phyloP scores from a whole-genome alignment of 1,140 invertebrate genomes.

The Papilio polytes region DNA sequence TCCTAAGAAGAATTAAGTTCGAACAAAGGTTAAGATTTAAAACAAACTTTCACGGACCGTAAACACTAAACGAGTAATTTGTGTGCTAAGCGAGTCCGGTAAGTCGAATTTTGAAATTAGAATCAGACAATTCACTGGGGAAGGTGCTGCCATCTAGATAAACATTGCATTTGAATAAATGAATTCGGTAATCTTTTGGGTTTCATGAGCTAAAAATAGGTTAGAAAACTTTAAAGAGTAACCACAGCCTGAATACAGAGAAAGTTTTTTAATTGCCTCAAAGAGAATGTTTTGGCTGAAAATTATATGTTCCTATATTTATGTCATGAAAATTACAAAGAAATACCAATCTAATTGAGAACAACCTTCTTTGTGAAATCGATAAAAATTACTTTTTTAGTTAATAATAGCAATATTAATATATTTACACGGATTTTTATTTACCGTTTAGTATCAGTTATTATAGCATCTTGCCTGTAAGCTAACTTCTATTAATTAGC shows the following conservation, averaged over 20 bases:
- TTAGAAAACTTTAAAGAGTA: too few relatives aligned
- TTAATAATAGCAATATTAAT: not conserved
- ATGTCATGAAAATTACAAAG: too few relatives aligned
- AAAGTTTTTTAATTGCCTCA: too few relatives aligned
- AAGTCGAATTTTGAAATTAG: not conserved
- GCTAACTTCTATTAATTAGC: not conserved
- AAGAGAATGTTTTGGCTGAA: too few relatives aligned
- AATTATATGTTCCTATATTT: too few relatives aligned
- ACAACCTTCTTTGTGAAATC: too few relatives aligned
- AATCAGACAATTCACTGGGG: not conserved
- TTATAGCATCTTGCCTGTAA: not conserved
- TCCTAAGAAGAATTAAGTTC: not conserved
- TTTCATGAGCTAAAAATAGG: too few relatives aligned
- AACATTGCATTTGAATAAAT: not conserved
- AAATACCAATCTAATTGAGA: too few relatives aligned
- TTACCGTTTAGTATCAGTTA: not conserved
- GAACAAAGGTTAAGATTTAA: not conserved
- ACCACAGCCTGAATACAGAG: too few relatives aligned
- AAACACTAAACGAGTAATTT: not conserved
- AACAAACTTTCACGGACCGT: not conserved
- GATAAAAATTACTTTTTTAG: not conserved
- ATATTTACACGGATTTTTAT: not conserved
- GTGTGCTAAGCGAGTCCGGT: not conserved
- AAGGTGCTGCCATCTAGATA: not conserved
- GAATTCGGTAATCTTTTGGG: too few relatives aligned